phyloP scores from a whole-genome alignment of 2,888 invertebrate species.

The Stramonita haemastoma region DNA sequence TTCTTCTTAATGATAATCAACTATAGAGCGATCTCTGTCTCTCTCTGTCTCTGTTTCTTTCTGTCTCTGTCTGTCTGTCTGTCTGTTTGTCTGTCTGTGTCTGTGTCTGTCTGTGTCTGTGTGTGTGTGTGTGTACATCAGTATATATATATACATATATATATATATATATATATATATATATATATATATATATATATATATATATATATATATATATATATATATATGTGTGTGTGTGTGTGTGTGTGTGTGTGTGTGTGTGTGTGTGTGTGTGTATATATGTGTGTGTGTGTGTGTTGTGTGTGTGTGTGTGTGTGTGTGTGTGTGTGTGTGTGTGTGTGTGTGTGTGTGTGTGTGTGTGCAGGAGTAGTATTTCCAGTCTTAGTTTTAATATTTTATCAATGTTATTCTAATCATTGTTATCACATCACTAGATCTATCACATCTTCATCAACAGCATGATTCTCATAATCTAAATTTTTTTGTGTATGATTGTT shows the following conservation, averaged over 20 bases:
- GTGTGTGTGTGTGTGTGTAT: not conserved
- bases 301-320: slow-evolving; percentile 6
- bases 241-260: not conserved
- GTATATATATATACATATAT: not conserved
- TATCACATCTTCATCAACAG: too few relatives aligned
- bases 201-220: slow-evolving; percentile 15
- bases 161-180: slow-evolving; percentile 20
- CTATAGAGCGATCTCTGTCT: too few relatives aligned
- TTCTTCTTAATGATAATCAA: too few relatives aligned
- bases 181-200: slow-evolving; percentile 17
- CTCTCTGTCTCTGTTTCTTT: too few relatives aligned
- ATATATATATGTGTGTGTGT: slow-evolving; percentile 8
- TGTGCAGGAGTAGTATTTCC: too few relatives aligned
- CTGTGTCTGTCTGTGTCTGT: not conserved
- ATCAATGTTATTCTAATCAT: too few relatives aligned
- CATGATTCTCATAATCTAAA: too few relatives aligned
- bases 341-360: slow-evolving; percentile 6
- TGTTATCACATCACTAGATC: too few relatives aligned
- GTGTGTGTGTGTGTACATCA: not conserved
- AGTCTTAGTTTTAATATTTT: too few relatives aligned
- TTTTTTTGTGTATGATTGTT: too few relatives aligned
- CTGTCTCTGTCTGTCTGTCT: too few relatives aligned
- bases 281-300: not conserved
- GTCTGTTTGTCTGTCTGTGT: too few relatives aligned
- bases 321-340: not conserved